Conservation (phyloP, 1,140 invertebrate genomes). For the Hycleus phaleratus region DNA sequence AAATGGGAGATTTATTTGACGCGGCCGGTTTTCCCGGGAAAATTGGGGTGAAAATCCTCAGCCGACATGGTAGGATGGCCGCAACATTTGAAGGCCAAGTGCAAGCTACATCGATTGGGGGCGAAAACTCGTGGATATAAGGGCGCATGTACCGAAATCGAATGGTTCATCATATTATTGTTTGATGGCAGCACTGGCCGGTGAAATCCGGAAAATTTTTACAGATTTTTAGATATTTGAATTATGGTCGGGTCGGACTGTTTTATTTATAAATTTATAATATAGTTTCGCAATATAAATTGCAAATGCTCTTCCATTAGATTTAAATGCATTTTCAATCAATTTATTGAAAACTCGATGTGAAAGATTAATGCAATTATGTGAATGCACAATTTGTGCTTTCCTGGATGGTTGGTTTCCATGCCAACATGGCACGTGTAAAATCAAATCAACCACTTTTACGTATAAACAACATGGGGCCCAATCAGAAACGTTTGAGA, state of each 20-base stretch:
- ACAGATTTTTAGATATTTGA: too few species aligned
- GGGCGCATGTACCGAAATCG: slow-evolving; percentile 1
- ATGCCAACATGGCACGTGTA: slow-evolving; percentile 7
- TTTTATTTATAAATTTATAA: too few species aligned
- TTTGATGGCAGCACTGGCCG: too few species aligned
- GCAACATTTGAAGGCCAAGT: slow-evolving; percentile 36
- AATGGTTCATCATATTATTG: neutral
- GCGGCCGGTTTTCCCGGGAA: slow-evolving; percentile 19
- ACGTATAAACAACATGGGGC: too few species aligned
- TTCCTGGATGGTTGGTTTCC: neutral
- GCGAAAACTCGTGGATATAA: neutral
- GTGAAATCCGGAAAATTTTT: too few species aligned
- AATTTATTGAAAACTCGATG: neutral
- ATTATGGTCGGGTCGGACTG: too few species aligned
- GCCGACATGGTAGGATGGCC: neutral
- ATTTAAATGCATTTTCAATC: neutral
- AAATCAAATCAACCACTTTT: too few species aligned
- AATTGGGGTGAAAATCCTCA: slow-evolving; percentile 26
- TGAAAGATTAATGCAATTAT: neutral
- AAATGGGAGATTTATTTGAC: neutral
- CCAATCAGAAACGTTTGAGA: too few species aligned
- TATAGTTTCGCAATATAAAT: neutral
- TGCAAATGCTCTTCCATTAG: neutral
- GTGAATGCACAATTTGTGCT: neutral
- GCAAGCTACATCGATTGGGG: slow-evolving; percentile 32